Conservation (phyloP, 2,888 invertebrate species). For the Agrotis puta region DNA sequence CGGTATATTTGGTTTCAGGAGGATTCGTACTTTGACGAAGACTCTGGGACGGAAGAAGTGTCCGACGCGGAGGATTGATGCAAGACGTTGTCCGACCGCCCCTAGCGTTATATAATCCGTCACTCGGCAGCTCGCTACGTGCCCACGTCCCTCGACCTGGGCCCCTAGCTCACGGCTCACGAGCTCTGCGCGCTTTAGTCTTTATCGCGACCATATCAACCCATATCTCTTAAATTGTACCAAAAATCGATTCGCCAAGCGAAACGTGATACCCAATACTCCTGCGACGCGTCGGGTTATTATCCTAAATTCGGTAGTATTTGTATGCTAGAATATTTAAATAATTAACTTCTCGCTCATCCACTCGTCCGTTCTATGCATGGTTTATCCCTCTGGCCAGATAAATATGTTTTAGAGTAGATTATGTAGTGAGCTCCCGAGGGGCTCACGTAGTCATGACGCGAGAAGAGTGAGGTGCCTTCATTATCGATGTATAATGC, state of each 20-base stretch:
- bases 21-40: constrained; percentile 89
- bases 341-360: constrained; percentile 73
- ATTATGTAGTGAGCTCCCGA: constrained; percentile 54
- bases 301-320: constrained; percentile 81
- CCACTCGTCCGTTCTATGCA: constrained; percentile 78
- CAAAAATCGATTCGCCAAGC: constrained; percentile 74
- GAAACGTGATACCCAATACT: constrained; percentile 75
- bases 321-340: constrained; percentile 80
- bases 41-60: constrained; percentile 88
- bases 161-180: constrained; percentile 61
- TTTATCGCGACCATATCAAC: constrained; percentile 77
- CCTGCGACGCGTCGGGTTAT: constrained; percentile 72
- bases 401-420: constrained; percentile 87
- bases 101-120: constrained; percentile 74
- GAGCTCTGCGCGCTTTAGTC: constrained; percentile 60
- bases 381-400: constrained; percentile 83
- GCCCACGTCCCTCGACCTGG: constrained; percentile 57
- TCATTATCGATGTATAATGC: constrained; percentile 82
- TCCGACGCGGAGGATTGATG: constrained; percentile 88
- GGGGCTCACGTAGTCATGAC: constrained; percentile 50
- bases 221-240: constrained; percentile 73
- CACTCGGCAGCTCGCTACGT: constrained; percentile 67
- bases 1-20: constrained; percentile 89
- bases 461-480: constrained; percentile 84
- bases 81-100: constrained; percentile 71